Evolutionary conservation across 2,888 invertebrate genomes (phyloP), one percentile per base, ranked within the genome.

Genomic region (Celastrina argiolus): DNA sequence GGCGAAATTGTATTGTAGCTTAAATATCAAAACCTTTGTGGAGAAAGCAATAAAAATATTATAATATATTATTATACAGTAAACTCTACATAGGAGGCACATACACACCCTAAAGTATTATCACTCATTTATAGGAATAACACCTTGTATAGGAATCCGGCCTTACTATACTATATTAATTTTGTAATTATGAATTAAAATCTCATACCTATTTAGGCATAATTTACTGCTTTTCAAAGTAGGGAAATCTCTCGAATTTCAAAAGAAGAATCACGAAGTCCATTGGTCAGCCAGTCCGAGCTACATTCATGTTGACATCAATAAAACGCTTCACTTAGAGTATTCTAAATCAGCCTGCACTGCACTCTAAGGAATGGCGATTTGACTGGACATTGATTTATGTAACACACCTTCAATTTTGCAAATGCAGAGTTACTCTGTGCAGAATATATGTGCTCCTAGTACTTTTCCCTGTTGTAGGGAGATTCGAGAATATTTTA

Each of bases 351-450:
- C 58, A 56, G 58, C 56, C 58, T 65, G 56, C 36, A 65, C 31
- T 58, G 58, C 65, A 59, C 65, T 65, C 65, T 65, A 65, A 65
- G 65, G 41, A 65, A 65, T 65, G 31, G 58, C 41, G 16, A 65
- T 59, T 65, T 42, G 41, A 42, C 41, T 41, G 65, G 42, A 59
- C 65, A 65, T 65, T 58, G 41, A 66, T 66, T 34, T 66, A 66
- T 66, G 36, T 6, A 7, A 59, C 31, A 58, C 42, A 34, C 59
- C 41, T 59, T 59, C 59, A 59, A 59, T 59, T 56, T 59, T 59
- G 59, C 42, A 59, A 66, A 59, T 59, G 59, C 42, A 66, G 58
- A 41, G 28, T 64, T 56, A 42, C 59, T 56, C 41, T 16, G 41
- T 58, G 41, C 28, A 41, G 26, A n/a, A 41, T 42, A 22, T 63